These are phyloP conservation scores for Hylaea fasciaria DNA, from an alignment of 2,888 invertebrate genomes.

Conservation along the genomic window DNA sequence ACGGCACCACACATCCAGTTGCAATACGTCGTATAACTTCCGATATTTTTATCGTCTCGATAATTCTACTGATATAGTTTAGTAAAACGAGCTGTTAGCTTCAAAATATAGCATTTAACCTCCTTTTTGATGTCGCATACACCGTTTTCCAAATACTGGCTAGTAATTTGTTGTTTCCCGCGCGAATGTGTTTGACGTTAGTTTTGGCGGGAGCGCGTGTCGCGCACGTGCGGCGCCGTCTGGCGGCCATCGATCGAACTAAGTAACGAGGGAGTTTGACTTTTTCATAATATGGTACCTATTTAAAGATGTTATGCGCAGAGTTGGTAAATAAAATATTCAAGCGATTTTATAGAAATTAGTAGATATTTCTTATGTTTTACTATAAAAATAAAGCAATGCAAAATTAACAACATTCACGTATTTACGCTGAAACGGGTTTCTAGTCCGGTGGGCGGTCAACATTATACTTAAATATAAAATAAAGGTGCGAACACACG, in stretches of 20 bases:
- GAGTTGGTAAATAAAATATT: background rate
- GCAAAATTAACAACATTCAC: no score
- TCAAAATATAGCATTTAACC: background rate
- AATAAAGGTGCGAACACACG: slow-evolving; percentile 50
- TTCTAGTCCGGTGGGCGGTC: slow-evolving; percentile 46
- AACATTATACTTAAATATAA: no score
- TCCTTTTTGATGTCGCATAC: background rate
- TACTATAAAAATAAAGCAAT: no score
- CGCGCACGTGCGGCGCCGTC: slow-evolving; percentile 56
- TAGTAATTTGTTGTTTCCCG: slow-evolving; percentile 35
- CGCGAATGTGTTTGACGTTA: slow-evolving; percentile 61
- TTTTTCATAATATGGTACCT: slow-evolving; percentile 25
- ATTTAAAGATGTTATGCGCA: background rate
- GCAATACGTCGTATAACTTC: slow-evolving; percentile 4
- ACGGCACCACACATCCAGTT: background rate
- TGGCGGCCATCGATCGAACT: slow-evolving; percentile 60
- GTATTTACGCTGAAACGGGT: no score
- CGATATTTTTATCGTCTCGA: background rate
- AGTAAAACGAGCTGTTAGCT: background rate
- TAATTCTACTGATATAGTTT: background rate
- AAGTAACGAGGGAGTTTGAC: slow-evolving; percentile 31
- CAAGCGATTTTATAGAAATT: no score
- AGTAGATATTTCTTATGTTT: no score
- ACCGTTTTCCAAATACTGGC: slow-evolving; percentile 2
- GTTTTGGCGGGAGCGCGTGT: slow-evolving; percentile 58